phyloP scores from a whole-genome alignment of 2,113 vertebrate genomes.

The Chloebia gouldiae region DNA sequence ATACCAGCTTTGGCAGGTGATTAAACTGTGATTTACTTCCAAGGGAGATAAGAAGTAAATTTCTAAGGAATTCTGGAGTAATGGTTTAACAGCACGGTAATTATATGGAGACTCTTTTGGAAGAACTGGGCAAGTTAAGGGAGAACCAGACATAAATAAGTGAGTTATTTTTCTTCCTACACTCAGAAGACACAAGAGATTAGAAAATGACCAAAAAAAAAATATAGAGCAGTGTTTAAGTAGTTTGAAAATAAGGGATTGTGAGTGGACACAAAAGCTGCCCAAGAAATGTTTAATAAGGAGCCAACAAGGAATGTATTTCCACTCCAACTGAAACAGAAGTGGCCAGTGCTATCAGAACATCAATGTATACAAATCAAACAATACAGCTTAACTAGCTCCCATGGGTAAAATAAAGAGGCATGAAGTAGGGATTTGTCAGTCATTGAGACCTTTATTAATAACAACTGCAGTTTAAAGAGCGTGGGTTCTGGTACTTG shows the following conservation, averaged over 20 bases:
- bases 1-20: conserved; percentile 65
- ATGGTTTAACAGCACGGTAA: conserved; percentile 17
- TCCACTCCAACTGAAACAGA: conserved; percentile 7
- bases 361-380: conserved; percentile 51
- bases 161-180: conserved; percentile 10
- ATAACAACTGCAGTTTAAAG: conserved; percentile 26
- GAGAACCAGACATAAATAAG: not conserved
- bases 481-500: not conserved
- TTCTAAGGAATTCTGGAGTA: conserved; percentile 51
- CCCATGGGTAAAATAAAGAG: conserved; percentile 50
- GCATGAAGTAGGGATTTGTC: conserved; percentile 53
- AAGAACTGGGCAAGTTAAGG: not conserved
- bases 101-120: conserved; percentile 25
- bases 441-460: conserved; percentile 57
- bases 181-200: conserved; percentile 19
- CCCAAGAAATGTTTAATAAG: not conserved
- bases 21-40: conserved; percentile 65
- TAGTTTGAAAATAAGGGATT: conserved; percentile 8
- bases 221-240: not conserved
- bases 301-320: not conserved
- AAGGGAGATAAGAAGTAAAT: conserved; percentile 57
- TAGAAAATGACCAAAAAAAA: not conserved
- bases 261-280: not conserved
- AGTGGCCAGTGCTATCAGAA: conserved; percentile 34
- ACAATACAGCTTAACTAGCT: conserved; percentile 34